Conservation (phyloP, 2,113 vertebrate species). For the Phasianus colchicus region DNA sequence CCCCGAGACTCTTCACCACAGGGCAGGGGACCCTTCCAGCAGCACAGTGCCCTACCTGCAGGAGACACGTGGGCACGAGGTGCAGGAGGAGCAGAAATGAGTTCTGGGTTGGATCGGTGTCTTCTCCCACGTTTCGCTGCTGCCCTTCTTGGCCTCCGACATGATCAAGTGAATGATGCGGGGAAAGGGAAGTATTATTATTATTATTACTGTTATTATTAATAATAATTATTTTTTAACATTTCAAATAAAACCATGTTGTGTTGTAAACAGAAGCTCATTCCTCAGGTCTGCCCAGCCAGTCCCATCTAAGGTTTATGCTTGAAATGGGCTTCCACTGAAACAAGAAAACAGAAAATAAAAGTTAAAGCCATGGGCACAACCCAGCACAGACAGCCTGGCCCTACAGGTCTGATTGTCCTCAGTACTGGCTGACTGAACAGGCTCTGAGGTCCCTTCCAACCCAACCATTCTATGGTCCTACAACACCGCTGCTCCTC, state of each 20-base stretch:
- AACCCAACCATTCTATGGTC: not conserved
- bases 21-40: not conserved
- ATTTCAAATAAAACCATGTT: constrained; percentile 68
- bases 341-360: constrained; percentile 26
- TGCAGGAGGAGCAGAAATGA: not conserved
- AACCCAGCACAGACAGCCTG: too few species aligned
- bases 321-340: constrained; percentile 99
- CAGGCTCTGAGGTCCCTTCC: not conserved
- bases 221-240: constrained; percentile 48
- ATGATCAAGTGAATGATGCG: constrained; percentile 55
- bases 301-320: constrained; percentile 91
- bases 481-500: not conserved
- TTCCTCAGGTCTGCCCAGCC: constrained; percentile 32
- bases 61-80: not conserved
- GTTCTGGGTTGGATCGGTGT: not conserved
- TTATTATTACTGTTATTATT: constrained; percentile 42
- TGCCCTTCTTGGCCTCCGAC: not conserved
- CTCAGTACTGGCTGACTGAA: rapidly evolving
- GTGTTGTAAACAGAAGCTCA: constrained; percentile 72
- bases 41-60: not conserved
- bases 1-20: not conserved
- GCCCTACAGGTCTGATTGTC: not conserved
- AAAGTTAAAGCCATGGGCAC: not conserved
- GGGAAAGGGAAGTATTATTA: constrained; percentile 60
- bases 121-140: not conserved